Evolutionary conservation across 2,888 invertebrate species (phyloP), one percentile per base, ranked within the genome.

Genomic region (Pristionchus maxplancki): DNA sequence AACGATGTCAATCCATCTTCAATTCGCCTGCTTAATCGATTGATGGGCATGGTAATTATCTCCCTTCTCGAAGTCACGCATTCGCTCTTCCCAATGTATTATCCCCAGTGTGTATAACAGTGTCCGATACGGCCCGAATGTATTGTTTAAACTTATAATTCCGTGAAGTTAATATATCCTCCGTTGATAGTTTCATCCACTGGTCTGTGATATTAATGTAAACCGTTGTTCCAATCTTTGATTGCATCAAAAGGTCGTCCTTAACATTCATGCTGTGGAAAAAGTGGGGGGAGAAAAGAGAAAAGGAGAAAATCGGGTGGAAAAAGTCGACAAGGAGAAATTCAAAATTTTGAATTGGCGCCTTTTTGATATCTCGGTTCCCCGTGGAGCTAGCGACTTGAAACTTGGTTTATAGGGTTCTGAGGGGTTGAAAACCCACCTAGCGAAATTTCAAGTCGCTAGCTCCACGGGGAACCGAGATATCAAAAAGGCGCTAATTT

Each of bases 181-280:
- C n/a, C 31, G 31, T 64, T 64, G 64, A 64, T 64, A 28, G 64
- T 17, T 74, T 20, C 71, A 74, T 40, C 40, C 37, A 74, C 71
- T 74, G 31, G 71, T 74, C 31, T 74, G 71, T 71, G 37, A 71
- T 71, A 71, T 71, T n/a, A n/a, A n/a, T n/a, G n/a, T n/a, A n/a
- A n/a, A n/a, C n/a, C n/a, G n/a, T 31, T 15, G 34, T 67, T n/a
- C 1, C 31, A 28, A 15, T 15, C 50, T 20, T 67, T 67, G 17
- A 67, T 67, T 67, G 67, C 34, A 15, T 67, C 67, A 15, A 67
- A 28, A 28, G 34, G 11, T 67, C 67, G 0, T 71, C 71, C 8
- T 37, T 71, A 17, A 1, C 37, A 71, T 24, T 3, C 17, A 53
- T 58, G 9, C n/a, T 1, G 9, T 58, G n/a, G 44, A 44, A 44